Conservation (phyloP, 2,888 invertebrate genomes). For the Nymphalis urticae region DNA sequence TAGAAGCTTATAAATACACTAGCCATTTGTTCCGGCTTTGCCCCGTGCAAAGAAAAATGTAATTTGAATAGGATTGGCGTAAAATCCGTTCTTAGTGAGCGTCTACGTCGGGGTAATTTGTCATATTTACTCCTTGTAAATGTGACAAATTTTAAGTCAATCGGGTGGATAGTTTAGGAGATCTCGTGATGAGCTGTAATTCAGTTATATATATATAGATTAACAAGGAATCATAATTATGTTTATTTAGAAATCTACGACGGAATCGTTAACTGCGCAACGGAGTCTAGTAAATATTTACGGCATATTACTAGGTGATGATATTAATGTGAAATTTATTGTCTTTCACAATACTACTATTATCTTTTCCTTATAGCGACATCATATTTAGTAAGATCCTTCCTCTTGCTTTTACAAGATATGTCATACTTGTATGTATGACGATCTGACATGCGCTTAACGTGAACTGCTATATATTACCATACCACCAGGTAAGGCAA, state of each 20-base stretch:
- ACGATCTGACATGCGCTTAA: not conserved
- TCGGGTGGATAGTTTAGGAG: too few species aligned
- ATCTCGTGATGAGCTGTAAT: too few species aligned
- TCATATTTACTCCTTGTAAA: too few species aligned
- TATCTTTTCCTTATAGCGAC: not conserved
- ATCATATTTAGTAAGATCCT: not conserved
- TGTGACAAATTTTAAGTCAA: not conserved
- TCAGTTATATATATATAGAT: too few species aligned
- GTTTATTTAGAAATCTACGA: not conserved
- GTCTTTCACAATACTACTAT: not conserved
- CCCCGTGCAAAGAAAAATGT: too few species aligned
- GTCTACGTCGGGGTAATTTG: not conserved
- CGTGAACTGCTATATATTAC: not conserved
- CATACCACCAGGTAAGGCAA: too few species aligned
- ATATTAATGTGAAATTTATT: not conserved
- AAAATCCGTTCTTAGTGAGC: too few species aligned
- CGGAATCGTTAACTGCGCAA: not conserved
- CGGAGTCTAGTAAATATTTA: not conserved
- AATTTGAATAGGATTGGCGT: too few species aligned
- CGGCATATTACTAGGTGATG: constrained; percentile 2
- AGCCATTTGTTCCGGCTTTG: too few species aligned
- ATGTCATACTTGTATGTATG: not conserved
- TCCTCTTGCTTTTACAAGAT: not conserved
- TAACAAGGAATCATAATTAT: not conserved
- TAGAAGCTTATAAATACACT: too few species aligned